Evolutionary conservation across 2,888 invertebrate species (phyloP), one percentile per base, ranked within the genome.

Genomic region (Phortica okadai): DNA sequence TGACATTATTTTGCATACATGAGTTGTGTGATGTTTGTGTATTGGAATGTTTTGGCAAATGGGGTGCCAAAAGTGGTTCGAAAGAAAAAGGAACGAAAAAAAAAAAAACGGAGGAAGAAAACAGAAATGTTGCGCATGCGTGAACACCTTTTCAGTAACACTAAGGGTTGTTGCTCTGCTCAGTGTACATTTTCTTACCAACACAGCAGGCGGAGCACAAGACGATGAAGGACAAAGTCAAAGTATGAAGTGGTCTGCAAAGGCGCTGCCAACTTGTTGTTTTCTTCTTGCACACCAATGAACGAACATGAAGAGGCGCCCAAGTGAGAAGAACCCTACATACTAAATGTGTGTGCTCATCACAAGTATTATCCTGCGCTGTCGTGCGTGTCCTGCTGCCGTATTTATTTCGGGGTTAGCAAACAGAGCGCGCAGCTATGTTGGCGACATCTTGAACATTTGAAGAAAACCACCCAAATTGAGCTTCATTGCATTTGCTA

Each of bases 61-160:
- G 74, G 74, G 74, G 66, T 74, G 74, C 66, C 41, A 50, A 58
- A 21, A 21, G 21, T 21, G 21, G 73, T n/a, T 45, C 11, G 5
- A 16, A 16, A 8, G 25, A 14, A 21, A 14, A 21, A 6, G 59
- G 25, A 8, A 25, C 6, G n/a, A 59, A 59, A 14, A 16, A 21
- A 21, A 16, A 21, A 14, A 8, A 8, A 14, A 16, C 5, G 59
- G 8, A 66, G 14, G 33, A 41, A 3, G 21, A 62, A 67, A 56
- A 44, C 72, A 75, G 62, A 75, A 59, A 77, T 74, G 80, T 84
- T 83, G 83, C 83, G 86, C 87, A 77, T 86, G 86, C 82, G 83
- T 83, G 87, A 86, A 87, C 87, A 84, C 85, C 86, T 85, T 85
- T 7, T 33, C 64, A 21, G 41, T 41, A 33, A 33, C 33, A n/a